Evolutionary conservation across 2,113 vertebrate species (phyloP).

Genomic region (Oostethus manadensis): DNA sequence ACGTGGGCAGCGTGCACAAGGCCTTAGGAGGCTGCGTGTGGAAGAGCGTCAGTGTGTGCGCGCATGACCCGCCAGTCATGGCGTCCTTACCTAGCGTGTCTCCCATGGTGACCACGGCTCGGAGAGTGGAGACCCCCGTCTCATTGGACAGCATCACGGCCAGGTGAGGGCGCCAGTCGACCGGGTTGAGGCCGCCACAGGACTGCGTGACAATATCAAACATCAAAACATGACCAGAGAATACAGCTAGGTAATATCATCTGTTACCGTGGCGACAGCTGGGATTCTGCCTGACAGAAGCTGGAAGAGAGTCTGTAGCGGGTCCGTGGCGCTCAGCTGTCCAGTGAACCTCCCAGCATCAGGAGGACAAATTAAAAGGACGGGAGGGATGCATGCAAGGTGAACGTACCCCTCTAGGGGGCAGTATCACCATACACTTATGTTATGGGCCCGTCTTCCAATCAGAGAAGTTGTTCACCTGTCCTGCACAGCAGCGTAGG

Average conservation of each 20-base stretch:
- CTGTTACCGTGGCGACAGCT: conserved; percentile 76
- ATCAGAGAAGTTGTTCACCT: conserved; percentile 49
- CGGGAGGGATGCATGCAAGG: too few species aligned
- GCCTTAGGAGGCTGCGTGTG: conserved; percentile 76
- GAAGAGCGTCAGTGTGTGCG: conserved; percentile 15
- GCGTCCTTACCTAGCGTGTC: conserved; percentile 78
- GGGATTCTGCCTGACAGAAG: conserved; percentile 85
- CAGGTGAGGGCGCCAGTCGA: conserved; percentile 89
- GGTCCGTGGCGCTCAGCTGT: conserved; percentile 78
- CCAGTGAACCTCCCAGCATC: conserved; percentile 80
- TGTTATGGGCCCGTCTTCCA: not conserved
- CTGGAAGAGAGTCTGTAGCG: conserved; percentile 89
- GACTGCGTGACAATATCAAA: not conserved
- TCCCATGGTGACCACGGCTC: conserved; percentile 80
- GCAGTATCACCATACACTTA: not conserved
- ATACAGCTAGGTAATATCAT: too few species aligned
- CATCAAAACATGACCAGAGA: not conserved
- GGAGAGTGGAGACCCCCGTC: conserved; percentile 64
- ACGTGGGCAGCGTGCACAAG: conserved; percentile 82
- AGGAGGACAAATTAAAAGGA: too few species aligned
- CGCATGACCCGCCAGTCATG: conserved; percentile 3
- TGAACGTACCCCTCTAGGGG: too few species aligned
- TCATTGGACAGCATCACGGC: conserved; percentile 86
- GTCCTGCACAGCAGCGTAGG: conserved; percentile 85
- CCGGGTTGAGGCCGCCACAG: conserved; percentile 60